Base-by-base conservation (phyloP, 2,888 invertebrate genomes). In the Clepsis dumicolana region DNA sequence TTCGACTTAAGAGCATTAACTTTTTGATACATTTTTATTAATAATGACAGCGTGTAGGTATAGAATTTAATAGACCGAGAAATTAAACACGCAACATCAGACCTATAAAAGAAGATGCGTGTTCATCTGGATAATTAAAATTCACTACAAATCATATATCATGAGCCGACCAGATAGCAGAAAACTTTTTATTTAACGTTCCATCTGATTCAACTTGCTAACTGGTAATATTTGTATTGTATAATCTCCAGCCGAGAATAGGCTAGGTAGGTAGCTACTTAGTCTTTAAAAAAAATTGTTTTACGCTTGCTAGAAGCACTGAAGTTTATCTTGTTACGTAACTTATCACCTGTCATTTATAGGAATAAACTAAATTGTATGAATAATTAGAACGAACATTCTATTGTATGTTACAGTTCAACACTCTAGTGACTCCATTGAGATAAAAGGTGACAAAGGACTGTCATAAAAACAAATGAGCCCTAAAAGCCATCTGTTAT, bases 21-120 rank as follows among this genome's bases (percentile, higher is more conserved):
- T 12, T 16, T 44, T 18, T 44, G 16, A 44, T 18, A 16, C 41
- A 18, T 44, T 44, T 44, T 44, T 53, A n/a, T n/a, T 5, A 18
- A 21, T 32, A 32, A 56, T 2, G 25, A 63, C 63, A 27, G 56
- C 67, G 62, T 67, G 67, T 38, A n/a, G n/a, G n/a, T n/a, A 41
- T 41, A n/a, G 50, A 7, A 60, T 41, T 65, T 41, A 60, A 65
- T 60, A 52, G 64, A 65, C 65, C 65, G 59, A 53, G 50, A 60
- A 65, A 65, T 65, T 52, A 57, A 67, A 35, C 62, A 67, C 50
- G 67, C 67, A 48, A 61, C 62, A 21, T 38, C 27, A 29, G 62
- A 66, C 52, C 24, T 44, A n/a, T 25, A 4, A n/a, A n/a, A 21
- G 35, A 62, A 48, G 44, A 62, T 65, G 66, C 62, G 66, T 62